phyloP scores from a whole-genome alignment of 1,140 invertebrate genomes.

The Drosophila pseudoobscura region DNA sequence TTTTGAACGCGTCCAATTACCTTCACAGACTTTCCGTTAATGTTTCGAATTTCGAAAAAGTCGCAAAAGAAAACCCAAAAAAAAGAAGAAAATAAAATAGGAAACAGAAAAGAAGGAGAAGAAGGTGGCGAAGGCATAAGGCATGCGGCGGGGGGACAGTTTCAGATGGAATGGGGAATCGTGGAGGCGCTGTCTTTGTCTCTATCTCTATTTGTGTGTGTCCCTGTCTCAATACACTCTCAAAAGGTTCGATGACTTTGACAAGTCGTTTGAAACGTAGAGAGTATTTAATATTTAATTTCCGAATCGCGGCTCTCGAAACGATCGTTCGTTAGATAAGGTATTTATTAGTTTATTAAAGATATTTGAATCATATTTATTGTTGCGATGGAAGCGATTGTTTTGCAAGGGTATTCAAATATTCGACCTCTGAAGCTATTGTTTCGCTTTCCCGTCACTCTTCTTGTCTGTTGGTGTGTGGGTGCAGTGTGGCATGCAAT shows the following conservation, averaged over 20 bases:
- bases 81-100: slow-evolving; percentile 42
- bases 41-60: slow-evolving; percentile 77
- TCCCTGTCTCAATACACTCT: too few species aligned
- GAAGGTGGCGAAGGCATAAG: slow-evolving; percentile 5
- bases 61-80: slow-evolving; percentile 62
- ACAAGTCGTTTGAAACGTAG: too few species aligned
- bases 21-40: slow-evolving; percentile 74
- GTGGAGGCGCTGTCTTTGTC: slow-evolving; percentile 14
- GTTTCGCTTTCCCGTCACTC: too few species aligned
- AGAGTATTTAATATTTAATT: too few species aligned
- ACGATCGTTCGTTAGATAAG: too few species aligned
- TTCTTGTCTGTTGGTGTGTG: slow-evolving; percentile 19
- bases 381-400: too few species aligned
- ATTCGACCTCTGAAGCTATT: too few species aligned
- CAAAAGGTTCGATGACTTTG: too few species aligned
- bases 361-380: too few species aligned
- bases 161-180: slow-evolving; percentile 40
- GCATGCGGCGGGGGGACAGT: slow-evolving; percentile 9
- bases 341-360: too few species aligned
- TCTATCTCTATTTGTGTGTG: slow-evolving; percentile 2
- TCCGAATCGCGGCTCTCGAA: too few species aligned
- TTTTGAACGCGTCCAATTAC: slow-evolving; percentile 75
- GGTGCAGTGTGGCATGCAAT: slow-evolving; percentile 53
- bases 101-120: slow-evolving; percentile 13
- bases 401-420: too few species aligned